A percentile compares a stretch with the other conserved stretches of the same genome.
phyloP scores from a whole-genome alignment of 2,797 vertebrate genomes.

The Choloepus didactylus region DNA sequence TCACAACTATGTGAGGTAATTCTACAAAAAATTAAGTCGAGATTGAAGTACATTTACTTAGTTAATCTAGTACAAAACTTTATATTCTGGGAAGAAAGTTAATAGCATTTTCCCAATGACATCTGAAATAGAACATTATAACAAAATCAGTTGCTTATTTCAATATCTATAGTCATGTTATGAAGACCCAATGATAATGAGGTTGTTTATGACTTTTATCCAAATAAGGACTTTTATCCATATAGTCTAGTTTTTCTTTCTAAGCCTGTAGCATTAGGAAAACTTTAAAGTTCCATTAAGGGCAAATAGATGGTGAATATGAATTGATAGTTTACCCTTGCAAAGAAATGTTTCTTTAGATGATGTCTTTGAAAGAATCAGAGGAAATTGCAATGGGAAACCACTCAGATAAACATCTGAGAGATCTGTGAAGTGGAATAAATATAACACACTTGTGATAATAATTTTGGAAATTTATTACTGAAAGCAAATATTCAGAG shows the following conservation, averaged over 20 bases:
- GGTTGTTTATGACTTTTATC: constrained; percentile 18
- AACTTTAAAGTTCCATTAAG: constrained; percentile 50
- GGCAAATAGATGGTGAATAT: constrained; percentile 64
- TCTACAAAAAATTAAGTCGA: background rate
- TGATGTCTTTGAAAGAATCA: constrained; percentile 42
- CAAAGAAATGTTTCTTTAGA: constrained; percentile 38
- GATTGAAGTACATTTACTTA: background rate
- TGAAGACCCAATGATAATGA: background rate
- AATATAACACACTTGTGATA: constrained; percentile 72
- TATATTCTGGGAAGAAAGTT: background rate
- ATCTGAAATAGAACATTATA: background rate
- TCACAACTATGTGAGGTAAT: background rate
- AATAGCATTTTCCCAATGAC: background rate
- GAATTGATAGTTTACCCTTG: constrained; percentile 51
- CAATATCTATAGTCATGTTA: background rate
- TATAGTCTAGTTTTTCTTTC: constrained; percentile 14
- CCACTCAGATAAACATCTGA: background rate
- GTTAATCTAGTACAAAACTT: background rate
- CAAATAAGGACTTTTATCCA: background rate
- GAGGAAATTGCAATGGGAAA: constrained; percentile 51
- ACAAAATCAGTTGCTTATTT: constrained; percentile 12
- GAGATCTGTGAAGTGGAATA: background rate
- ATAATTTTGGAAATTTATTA: constrained; percentile 79
- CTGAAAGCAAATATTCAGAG: constrained; percentile 73
- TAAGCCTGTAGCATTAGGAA: constrained; percentile 30